phyloP scores from a whole-genome alignment of 2,113 vertebrate species.

The Lagopus leucura region DNA sequence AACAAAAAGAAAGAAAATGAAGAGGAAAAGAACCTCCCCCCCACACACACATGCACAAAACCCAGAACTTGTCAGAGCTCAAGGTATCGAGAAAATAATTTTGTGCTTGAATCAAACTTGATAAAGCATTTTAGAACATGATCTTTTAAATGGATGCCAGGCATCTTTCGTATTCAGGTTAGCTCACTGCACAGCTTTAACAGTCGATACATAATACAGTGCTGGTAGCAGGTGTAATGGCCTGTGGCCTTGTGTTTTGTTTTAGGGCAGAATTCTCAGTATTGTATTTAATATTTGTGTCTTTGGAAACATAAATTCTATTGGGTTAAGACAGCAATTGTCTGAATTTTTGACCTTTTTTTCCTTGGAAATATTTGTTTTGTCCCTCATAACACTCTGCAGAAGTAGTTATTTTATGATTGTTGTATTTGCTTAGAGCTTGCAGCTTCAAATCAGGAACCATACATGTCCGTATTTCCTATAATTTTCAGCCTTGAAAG shows the following conservation, averaged over 20 bases:
- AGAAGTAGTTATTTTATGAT: too few species aligned
- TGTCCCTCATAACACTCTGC: neutral
- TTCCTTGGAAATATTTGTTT: neutral
- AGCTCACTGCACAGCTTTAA: neutral
- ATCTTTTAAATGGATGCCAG: neutral
- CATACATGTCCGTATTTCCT: neutral
- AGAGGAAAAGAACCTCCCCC: neutral
- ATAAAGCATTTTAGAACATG: neutral
- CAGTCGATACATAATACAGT: fast-evolving
- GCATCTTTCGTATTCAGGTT: neutral
- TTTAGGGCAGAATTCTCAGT: neutral
- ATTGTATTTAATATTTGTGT: neutral
- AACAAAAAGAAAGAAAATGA: neutral
- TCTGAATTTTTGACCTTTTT: neutral
- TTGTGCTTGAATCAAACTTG: neutral
- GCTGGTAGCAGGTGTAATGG: neutral
- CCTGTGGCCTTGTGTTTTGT: neutral
- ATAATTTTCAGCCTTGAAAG: neutral
- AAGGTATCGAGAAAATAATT: neutral
- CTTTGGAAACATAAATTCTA: neutral
- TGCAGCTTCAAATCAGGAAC: neutral
- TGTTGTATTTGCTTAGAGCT: neutral
- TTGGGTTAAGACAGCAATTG: neutral
- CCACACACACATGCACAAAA: neutral
- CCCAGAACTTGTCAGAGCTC: neutral